Conservation (phyloP, 2,888 invertebrate species). For the Machimus rusticus region DNA sequence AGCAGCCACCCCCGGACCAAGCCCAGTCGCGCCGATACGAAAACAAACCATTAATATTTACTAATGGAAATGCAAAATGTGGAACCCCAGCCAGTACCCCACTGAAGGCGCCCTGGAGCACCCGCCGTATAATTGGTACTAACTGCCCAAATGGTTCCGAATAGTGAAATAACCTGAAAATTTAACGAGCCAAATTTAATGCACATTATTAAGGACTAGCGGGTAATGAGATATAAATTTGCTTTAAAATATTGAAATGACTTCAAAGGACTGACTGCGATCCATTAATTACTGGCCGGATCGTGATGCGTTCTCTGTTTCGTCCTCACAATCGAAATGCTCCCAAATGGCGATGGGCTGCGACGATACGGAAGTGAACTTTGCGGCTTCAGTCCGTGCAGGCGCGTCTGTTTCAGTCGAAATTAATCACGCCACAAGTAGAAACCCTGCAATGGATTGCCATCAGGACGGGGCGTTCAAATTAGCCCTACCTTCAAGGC, state of each 20-base stretch:
- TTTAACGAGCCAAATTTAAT: conserved; percentile 16
- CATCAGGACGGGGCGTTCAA: neutral
- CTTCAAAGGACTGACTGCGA: neutral
- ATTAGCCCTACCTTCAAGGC: neutral
- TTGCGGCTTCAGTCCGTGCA: neutral
- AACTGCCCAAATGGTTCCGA: neutral
- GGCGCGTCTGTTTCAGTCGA: neutral
- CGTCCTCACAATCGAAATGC: neutral
- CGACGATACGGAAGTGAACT: neutral
- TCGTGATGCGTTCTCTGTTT: neutral
- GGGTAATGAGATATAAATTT: conserved; percentile 26
- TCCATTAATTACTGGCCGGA: neutral
- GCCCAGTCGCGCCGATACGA: neutral
- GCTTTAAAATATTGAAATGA: conserved; percentile 23
- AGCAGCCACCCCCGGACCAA: neutral
- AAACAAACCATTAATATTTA: conserved; percentile 15
- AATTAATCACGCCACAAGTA: neutral
- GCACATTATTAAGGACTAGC: conserved; percentile 2
- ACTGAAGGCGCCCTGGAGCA: neutral
- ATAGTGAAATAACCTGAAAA: conserved; percentile 9
- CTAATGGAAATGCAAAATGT: neutral
- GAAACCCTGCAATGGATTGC: neutral
- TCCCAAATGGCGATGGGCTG: neutral
- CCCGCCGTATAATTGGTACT: conserved; percentile 1
- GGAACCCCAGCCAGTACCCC: neutral